A percentile compares a stretch with the other conserved stretches of the same genome.
Conservation (phyloP, 2,113 vertebrate species). For the Stercorarius parasiticus region DNA sequence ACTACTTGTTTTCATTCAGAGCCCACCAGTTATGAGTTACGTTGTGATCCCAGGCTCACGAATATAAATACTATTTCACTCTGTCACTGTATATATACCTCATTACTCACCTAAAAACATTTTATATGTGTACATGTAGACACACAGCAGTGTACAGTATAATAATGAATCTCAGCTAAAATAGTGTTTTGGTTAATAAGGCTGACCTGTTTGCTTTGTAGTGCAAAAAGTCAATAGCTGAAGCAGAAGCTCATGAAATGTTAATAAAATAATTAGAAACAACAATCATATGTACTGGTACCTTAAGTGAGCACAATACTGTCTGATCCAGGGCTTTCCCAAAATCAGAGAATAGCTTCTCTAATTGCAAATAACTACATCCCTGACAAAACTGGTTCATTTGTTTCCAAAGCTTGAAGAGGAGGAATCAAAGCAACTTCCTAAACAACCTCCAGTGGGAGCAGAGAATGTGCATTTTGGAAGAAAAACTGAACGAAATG, state of each 20-base stretch:
- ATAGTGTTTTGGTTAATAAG: background rate
- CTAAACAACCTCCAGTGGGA: slow-evolving; percentile 46
- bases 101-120: background rate
- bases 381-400: slow-evolving; percentile 10
- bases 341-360: slow-evolving; percentile 25
- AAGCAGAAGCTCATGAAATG: background rate
- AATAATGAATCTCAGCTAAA: background rate
- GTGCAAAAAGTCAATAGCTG: background rate
- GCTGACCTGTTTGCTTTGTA: background rate
- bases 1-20: slow-evolving; percentile 11
- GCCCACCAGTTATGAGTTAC: slow-evolving; percentile 8
- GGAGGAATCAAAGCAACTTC: slow-evolving; percentile 45
- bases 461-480: slow-evolving; percentile 10
- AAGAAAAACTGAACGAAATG: slow-evolving; percentile 11
- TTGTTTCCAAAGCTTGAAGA: slow-evolving; percentile 26
- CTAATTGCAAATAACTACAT: background rate
- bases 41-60: background rate
- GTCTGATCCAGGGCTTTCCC: slow-evolving; percentile 10
- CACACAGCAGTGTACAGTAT: background rate
- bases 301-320: background rate
- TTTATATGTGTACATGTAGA: background rate
- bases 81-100: background rate
- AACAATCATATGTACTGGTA: background rate
- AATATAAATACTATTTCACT: slow-evolving; percentile 12
- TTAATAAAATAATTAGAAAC: background rate